phyloP scores from a whole-genome alignment of 2,888 invertebrate genomes.

The Tachina lurida region DNA sequence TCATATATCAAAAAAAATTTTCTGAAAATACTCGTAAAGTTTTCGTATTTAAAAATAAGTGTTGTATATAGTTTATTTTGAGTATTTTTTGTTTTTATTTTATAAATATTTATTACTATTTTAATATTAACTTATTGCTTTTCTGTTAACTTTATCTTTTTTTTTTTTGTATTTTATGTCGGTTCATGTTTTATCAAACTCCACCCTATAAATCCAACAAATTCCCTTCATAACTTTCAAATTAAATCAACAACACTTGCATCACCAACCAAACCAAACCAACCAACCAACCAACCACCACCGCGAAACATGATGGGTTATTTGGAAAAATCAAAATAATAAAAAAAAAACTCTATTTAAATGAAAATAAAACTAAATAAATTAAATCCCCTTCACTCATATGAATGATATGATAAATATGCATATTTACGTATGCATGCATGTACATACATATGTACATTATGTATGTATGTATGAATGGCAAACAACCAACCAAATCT shows the following conservation, averaged over 20 bases:
- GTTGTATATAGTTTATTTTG: not conserved
- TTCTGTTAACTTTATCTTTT: slow-evolving; percentile 14
- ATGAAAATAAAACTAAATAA: slow-evolving; percentile 53
- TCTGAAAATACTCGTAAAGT: too few species aligned
- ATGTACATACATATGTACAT: too few species aligned
- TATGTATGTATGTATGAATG: slow-evolving; percentile 59
- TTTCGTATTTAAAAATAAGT: too few species aligned
- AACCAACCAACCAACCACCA: slow-evolving; percentile 54
- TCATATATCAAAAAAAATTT: too few species aligned
- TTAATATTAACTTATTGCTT: slow-evolving; percentile 7
- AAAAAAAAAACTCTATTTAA: slow-evolving; percentile 54
- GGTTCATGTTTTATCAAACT: slow-evolving; percentile 39
- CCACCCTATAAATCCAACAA: slow-evolving; percentile 51
- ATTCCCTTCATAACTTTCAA: slow-evolving; percentile 48
- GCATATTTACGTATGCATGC: too few species aligned
- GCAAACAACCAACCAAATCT: slow-evolving; percentile 50
- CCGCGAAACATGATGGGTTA: slow-evolving; percentile 67
- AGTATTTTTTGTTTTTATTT: not conserved
- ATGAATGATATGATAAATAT: not conserved
- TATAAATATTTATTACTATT: not conserved
- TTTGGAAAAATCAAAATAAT: slow-evolving; percentile 45
- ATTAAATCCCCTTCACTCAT: slow-evolving; percentile 58
- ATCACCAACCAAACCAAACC: slow-evolving; percentile 52
- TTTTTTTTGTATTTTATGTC: slow-evolving; percentile 40
- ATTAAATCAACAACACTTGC: slow-evolving; percentile 42